Evolutionary conservation across 2,113 vertebrate genomes (phyloP).

Genomic region (Apodemus speciosus): DNA sequence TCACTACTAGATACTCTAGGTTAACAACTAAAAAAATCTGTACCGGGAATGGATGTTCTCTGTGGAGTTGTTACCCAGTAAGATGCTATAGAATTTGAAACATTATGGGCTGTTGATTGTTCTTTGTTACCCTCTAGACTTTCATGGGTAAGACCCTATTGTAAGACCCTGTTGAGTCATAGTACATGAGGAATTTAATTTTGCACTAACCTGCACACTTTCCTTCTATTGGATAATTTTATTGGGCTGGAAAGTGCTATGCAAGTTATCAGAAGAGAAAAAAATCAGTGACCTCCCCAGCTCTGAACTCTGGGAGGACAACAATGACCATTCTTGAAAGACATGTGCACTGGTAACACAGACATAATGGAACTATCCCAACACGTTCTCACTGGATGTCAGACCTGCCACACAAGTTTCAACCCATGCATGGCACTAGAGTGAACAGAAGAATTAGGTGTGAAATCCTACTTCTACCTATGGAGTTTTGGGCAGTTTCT

Average conservation of each 20-base stretch:
- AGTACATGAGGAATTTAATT: not conserved
- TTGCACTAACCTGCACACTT: not conserved
- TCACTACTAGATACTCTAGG: not conserved
- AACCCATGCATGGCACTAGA: not conserved
- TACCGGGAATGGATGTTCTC: not conserved
- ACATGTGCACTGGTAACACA: not conserved
- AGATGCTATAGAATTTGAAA: not conserved
- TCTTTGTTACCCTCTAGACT: not conserved
- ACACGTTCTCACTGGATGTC: not conserved
- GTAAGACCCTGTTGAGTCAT: not conserved
- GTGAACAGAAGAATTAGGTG: not conserved
- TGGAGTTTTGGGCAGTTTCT: not conserved
- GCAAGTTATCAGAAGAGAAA: not conserved
- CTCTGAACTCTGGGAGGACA: not conserved
- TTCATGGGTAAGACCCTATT: not conserved
- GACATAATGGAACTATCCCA: not conserved
- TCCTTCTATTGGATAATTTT: not conserved
- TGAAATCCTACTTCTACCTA: not conserved
- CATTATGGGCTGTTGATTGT: not conserved
- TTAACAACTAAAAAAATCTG: not conserved
- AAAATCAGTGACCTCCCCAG: not conserved
- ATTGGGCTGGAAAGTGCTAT: not conserved
- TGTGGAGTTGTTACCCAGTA: not conserved
- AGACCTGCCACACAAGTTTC: not conserved
- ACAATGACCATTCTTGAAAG: not conserved